Percentiles rank a stretch among this genome's conserved stretches.
Conservation (phyloP, 2,888 invertebrate genomes). For the Torymus aiolomorphi region DNA sequence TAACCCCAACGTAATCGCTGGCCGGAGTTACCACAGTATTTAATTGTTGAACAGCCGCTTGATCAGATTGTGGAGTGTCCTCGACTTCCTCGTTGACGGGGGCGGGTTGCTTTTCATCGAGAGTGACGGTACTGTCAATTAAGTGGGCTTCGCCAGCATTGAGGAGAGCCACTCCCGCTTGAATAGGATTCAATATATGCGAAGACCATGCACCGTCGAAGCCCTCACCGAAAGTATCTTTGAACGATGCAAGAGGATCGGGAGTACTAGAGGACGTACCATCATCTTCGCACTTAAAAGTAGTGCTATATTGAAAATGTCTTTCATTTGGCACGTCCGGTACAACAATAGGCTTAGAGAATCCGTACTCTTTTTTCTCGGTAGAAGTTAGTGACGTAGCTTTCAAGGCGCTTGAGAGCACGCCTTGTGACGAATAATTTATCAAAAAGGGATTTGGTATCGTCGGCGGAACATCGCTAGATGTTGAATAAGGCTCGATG, state of each 20-base stretch:
- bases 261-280: slow-evolving; percentile 60
- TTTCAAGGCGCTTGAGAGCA: slow-evolving; percentile 17
- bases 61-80: slow-evolving; percentile 56
- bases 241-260: slow-evolving; percentile 49
- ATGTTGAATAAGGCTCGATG: background rate
- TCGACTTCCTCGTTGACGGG: slow-evolving; percentile 62
- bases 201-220: slow-evolving; percentile 62
- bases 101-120: slow-evolving; percentile 40
- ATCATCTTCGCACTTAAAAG: slow-evolving; percentile 63
- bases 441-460: slow-evolving; percentile 37
- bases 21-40: slow-evolving; percentile 48
- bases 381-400: background rate
- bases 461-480: background rate
- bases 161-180: slow-evolving; percentile 69
- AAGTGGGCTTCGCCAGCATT: slow-evolving; percentile 66
- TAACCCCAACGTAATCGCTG: slow-evolving; percentile 56
- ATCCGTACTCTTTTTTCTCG: slow-evolving; percentile 49
- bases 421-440: slow-evolving; percentile 39
- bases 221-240: slow-evolving; percentile 44
- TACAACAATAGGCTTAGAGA: slow-evolving; percentile 71
- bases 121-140: slow-evolving; percentile 36
- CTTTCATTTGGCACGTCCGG: slow-evolving; percentile 63
- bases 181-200: slow-evolving; percentile 68
- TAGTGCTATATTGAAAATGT: slow-evolving; percentile 62
- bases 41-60: background rate